A percentile compares a stretch with the other conserved stretches of the same genome.
These are phyloP conservation scores for Yponomeuta cagnagella DNA, from an alignment of 2,888 invertebrate genomes.

Conservation along the genomic window DNA sequence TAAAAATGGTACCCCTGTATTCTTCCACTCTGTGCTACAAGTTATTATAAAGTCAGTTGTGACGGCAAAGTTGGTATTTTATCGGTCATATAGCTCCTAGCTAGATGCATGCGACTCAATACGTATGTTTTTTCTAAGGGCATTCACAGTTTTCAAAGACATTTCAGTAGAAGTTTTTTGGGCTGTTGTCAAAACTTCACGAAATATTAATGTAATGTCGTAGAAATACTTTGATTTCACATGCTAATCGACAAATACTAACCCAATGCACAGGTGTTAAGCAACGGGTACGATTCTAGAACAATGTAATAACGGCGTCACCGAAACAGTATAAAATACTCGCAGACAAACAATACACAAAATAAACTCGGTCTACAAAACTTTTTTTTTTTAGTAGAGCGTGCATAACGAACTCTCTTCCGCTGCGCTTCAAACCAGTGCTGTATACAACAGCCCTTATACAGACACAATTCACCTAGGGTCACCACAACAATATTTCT, in stretches of 20 bases:
- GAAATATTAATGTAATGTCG: no score
- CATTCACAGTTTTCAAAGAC: no score
- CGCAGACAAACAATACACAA: conserved; percentile 8
- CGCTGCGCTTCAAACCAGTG: conserved; percentile 37
- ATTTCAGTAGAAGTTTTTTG: no score
- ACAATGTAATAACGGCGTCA: neutral
- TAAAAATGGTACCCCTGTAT: neutral
- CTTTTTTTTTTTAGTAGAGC: conserved; percentile 24
- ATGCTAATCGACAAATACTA: no score
- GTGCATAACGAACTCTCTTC: conserved; percentile 52
- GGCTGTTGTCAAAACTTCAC: no score
- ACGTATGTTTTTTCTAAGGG: neutral
- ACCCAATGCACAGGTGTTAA: no score
- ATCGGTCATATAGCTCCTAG: neutral
- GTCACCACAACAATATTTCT: neutral
- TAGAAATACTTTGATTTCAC: no score
- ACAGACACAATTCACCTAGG: neutral
- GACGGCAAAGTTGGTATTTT: neutral
- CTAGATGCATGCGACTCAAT: neutral
- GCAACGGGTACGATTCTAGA: no score
- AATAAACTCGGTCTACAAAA: conserved; percentile 11
- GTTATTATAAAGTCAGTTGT: neutral
- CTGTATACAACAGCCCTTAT: conserved; percentile 30
- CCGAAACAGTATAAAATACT: neutral
- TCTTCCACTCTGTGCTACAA: neutral